Percentiles rank a stretch among this genome's conserved stretches.
Evolutionary conservation across 2,113 vertebrate genomes (phyloP).

Genomic region (Syrrhaptes paradoxus): DNA sequence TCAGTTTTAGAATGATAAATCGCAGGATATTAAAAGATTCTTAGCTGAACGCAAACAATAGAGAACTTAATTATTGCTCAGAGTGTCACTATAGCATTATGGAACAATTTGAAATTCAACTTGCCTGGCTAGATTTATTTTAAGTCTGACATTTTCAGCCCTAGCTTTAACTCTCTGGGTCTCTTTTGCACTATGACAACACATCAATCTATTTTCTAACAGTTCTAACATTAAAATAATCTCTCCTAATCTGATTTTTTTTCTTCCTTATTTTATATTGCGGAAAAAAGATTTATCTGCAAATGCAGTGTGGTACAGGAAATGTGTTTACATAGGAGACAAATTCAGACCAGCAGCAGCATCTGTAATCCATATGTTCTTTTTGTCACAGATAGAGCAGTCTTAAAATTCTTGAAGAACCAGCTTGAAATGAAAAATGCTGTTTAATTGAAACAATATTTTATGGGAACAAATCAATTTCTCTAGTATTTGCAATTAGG

Average conservation of each 20-base stretch:
- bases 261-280: background rate
- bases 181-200: conserved; percentile 57
- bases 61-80: conserved; percentile 52
- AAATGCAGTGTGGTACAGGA: background rate
- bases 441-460: background rate
- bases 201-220: conserved; percentile 59
- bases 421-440: background rate
- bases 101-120: conserved; percentile 53
- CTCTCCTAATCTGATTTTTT: conserved; percentile 18
- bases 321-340: background rate
- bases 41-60: conserved; percentile 54
- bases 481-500: background rate
- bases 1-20: conserved; percentile 56
- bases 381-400: background rate
- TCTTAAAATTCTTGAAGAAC: background rate
- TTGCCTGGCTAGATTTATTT: conserved; percentile 63
- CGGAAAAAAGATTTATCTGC: background rate
- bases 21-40: conserved; percentile 58
- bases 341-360: background rate
- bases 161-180: conserved; percentile 31
- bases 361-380: background rate
- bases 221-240: conserved; percentile 30
- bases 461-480: background rate
- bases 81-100: conserved; percentile 42
- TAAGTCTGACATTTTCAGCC: conserved; percentile 62